Evolutionary conservation across 2,797 vertebrate genomes (phyloP).

Genomic region (Delichon dasypus): DNA sequence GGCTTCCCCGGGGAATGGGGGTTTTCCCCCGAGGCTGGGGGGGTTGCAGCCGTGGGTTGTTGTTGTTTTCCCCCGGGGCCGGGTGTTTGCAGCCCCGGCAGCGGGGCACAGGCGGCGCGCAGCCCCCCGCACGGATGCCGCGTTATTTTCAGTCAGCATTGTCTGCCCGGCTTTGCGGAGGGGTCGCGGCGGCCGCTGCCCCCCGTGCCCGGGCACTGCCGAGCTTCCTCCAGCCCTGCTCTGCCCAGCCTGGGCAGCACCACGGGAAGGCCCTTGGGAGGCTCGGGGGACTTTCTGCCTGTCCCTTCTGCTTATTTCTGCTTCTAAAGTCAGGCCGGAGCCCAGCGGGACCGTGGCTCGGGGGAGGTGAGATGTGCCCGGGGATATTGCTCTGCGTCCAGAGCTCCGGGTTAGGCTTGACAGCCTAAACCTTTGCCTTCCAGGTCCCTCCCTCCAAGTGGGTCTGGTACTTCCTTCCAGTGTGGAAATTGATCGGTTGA

Average conservation of each 20-base stretch:
- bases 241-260: neutral
- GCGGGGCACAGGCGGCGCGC: neutral
- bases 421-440: neutral
- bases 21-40: no score
- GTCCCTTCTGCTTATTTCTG: neutral
- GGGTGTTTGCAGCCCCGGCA: neutral
- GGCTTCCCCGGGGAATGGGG: neutral
- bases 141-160: neutral
- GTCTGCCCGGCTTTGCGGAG: neutral
- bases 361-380: neutral
- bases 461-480: neutral
- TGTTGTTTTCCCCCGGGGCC: no score
- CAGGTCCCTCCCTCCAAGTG: neutral
- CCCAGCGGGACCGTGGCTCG: rapidly evolving
- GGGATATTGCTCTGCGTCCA: rapidly evolving
- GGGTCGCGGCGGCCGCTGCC: neutral
- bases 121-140: neutral
- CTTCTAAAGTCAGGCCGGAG: neutral
- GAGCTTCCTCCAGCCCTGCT: neutral
- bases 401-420: neutral
- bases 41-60: neutral
- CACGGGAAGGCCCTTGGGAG: neutral
- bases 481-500: neutral
- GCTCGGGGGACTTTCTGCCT: neutral
- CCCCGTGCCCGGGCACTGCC: neutral